Conservation (phyloP, 2,797 vertebrate species). For the Coreius guichenoti region DNA sequence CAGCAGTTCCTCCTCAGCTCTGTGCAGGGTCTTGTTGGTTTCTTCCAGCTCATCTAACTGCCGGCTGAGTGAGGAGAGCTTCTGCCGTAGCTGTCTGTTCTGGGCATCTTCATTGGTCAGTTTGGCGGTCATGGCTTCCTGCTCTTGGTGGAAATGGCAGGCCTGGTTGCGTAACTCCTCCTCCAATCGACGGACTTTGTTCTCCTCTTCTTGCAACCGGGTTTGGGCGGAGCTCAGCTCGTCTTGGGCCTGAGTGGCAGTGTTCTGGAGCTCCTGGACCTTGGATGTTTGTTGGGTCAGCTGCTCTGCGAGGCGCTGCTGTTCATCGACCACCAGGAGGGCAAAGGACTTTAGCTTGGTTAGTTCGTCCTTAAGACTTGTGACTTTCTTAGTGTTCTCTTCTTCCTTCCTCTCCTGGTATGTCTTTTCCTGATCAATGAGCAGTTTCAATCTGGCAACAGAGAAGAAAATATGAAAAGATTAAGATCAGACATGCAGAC, state of each 20-base stretch:
- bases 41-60: constrained; percentile 95
- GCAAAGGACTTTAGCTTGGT: constrained; percentile 95
- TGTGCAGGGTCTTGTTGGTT: constrained; percentile 89
- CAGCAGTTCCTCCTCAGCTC: constrained; percentile 93
- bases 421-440: constrained; percentile 89
- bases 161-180: constrained; percentile 82
- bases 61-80: constrained; percentile 87
- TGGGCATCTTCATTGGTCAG: constrained; percentile 91
- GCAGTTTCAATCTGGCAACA: constrained; percentile 86
- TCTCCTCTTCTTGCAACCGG: constrained; percentile 84
- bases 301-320: constrained; percentile 89
- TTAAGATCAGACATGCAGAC: not conserved
- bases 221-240: constrained; percentile 83
- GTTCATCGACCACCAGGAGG: constrained; percentile 95
- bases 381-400: constrained; percentile 85
- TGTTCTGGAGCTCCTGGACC: constrained; percentile 84
- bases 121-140: constrained; percentile 91
- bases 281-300: constrained; percentile 86
- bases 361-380: constrained; percentile 88
- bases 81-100: constrained; percentile 89
- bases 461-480: constrained; percentile 5
- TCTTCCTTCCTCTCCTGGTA: constrained; percentile 88
- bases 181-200: constrained; percentile 86
- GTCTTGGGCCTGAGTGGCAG: constrained; percentile 80
- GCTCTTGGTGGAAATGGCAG: constrained; percentile 81